These are phyloP conservation scores for Ctenochaetus hawaiiensis DNA, from an alignment of 2,797 vertebrate genomes.

Conservation along the genomic window DNA sequence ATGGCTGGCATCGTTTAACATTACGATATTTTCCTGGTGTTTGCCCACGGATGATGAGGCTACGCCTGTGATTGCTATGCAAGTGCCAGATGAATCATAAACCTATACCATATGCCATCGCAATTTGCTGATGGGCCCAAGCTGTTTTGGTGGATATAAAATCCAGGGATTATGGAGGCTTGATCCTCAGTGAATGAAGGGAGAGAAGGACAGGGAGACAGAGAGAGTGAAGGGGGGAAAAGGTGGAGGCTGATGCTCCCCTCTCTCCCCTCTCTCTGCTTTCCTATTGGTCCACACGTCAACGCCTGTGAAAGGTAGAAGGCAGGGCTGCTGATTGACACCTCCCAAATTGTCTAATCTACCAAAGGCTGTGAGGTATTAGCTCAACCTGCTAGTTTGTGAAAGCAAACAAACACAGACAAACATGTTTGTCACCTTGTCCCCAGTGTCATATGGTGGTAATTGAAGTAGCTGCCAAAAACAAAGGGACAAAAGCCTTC, in stretches of 20 bases:
- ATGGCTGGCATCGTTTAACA: constrained; percentile 81
- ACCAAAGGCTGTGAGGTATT: constrained; percentile 54
- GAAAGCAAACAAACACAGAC: constrained; percentile 63
- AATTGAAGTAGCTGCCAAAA: constrained; percentile 60
- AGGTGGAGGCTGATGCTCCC: constrained; percentile 38
- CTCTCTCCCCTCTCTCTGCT: neutral
- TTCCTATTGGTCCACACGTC: constrained; percentile 72
- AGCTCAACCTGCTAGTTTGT: constrained; percentile 52
- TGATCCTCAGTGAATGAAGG: constrained; percentile 88
- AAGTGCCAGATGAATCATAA: constrained; percentile 99
- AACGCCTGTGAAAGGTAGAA: constrained; percentile 72
- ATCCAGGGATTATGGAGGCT: constrained; percentile 94
- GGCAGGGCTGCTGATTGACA: constrained; percentile 25
- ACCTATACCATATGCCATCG: constrained; percentile 98
- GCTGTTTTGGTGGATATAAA: constrained; percentile 99
- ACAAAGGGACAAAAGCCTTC: constrained; percentile 56
- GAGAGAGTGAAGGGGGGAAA: constrained; percentile 31
- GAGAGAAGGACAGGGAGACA: constrained; percentile 66
- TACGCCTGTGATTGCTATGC: constrained; percentile 88
- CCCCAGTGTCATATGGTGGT: constrained; percentile 42
- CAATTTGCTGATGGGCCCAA: constrained; percentile 99
- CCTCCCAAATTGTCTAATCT: constrained; percentile 58
- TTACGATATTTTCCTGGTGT: constrained; percentile 87
- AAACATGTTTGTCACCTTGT: constrained; percentile 79
- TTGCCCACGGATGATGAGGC: constrained; percentile 90